Conservation (phyloP, 2,888 invertebrate species). For the Chironomus tentans region DNA sequence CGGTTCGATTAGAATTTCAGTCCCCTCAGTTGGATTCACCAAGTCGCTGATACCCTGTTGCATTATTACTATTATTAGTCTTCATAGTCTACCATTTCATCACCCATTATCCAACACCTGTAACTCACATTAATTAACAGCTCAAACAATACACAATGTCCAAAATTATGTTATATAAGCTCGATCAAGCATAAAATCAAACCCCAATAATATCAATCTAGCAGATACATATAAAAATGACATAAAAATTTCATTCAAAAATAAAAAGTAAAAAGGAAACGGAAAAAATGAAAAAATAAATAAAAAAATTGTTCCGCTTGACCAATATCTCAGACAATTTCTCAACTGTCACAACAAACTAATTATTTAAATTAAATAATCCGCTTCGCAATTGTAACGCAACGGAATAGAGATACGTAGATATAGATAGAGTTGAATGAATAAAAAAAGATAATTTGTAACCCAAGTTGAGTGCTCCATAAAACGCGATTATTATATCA, state of each 20-base stretch:
- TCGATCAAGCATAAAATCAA: no score
- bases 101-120: no score
- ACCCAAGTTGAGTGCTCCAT: neutral
- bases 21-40: no score
- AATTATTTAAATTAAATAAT: conserved; percentile 25
- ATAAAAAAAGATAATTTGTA: neutral
- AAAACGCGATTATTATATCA: neutral
- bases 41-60: no score
- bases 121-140: no score
- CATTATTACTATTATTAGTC: no score
- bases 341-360: conserved; percentile 22
- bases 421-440: neutral
- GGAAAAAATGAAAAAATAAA: neutral
- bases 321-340: conserved; percentile 22
- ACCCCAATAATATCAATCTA: no score
- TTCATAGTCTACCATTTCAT: no score
- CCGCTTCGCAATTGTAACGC: conserved; percentile 9
- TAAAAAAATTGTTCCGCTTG: conserved; percentile 6
- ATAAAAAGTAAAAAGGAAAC: neutral
- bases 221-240: neutral
- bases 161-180: no score
- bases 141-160: no score
- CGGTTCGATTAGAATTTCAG: no score
- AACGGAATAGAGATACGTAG: neutral
- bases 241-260: neutral